A percentile compares a stretch with the other conserved stretches of the same genome.
Conservation (phyloP, 2,113 vertebrate genomes). For the Tragulus kanchil region DNA sequence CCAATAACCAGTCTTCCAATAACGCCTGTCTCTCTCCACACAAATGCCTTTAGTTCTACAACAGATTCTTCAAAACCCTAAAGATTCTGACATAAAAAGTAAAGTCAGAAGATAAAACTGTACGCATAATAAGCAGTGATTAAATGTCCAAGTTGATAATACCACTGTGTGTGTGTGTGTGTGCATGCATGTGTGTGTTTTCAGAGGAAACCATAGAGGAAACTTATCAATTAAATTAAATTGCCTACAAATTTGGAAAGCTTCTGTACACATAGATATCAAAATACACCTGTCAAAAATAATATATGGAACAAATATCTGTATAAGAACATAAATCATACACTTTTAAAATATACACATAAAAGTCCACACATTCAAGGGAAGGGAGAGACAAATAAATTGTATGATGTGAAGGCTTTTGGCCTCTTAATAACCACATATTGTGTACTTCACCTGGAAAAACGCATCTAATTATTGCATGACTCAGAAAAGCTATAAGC, state of each 20-base stretch:
- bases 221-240: not conserved
- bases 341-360: not conserved
- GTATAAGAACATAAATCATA: not conserved
- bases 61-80: not conserved
- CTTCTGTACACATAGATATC: not conserved
- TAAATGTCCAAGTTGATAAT: not conserved
- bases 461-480: not conserved
- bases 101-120: not conserved
- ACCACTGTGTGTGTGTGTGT: accelerated
- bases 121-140: not conserved
- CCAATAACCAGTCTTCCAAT: not conserved
- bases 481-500: not conserved
- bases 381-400: not conserved
- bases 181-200: accelerated
- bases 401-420: not conserved
- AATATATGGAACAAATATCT: not conserved
- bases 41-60: not conserved
- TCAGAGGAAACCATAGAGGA: not conserved
- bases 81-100: not conserved
- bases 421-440: not conserved
- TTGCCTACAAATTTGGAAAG: not conserved
- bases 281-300: not conserved
- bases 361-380: not conserved
- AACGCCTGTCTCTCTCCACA: not conserved
- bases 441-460: not conserved